Percentiles rank a stretch among this genome's conserved stretches.
phyloP scores from a whole-genome alignment of 2,113 vertebrate genomes.

The Melanotaenia duboulayi region DNA sequence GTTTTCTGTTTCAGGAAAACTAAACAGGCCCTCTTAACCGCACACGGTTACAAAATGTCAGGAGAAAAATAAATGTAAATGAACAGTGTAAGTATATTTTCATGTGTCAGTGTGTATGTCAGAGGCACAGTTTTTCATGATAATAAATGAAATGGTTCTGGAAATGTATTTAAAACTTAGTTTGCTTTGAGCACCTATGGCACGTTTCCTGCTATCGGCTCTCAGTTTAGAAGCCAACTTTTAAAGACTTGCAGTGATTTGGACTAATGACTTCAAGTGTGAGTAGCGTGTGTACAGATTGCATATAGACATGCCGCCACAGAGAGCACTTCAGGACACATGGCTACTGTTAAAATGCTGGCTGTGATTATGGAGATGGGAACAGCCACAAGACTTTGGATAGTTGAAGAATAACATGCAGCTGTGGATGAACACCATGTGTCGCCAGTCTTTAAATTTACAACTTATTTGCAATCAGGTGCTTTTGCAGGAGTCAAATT shows the following conservation, averaged over 20 bases:
- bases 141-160: constrained; percentile 12
- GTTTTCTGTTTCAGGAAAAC: not conserved
- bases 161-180: not conserved
- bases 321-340: constrained; percentile 59
- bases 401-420: constrained; percentile 40
- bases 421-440: constrained; percentile 14
- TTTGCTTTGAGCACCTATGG: constrained; percentile 7
- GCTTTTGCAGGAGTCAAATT: constrained; percentile 20
- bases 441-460: not conserved
- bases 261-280: constrained; percentile 27
- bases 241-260: constrained; percentile 32
- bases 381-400: constrained; percentile 17
- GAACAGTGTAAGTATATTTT: constrained; percentile 4
- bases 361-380: constrained; percentile 45
- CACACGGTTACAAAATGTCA: not conserved
- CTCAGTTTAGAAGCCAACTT: constrained; percentile 8
- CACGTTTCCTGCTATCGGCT: constrained; percentile 28
- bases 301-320: constrained; percentile 10
- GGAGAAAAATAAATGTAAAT: not conserved
- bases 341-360: constrained; percentile 55
- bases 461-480: constrained; percentile 36
- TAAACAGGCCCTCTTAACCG: not conserved
- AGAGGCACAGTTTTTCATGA: not conserved
- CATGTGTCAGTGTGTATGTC: not conserved
- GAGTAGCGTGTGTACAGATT: constrained; percentile 11